A percentile compares a stretch with the other conserved stretches of the same genome.
These are phyloP conservation scores for Spodoptera littoralis DNA, from an alignment of 2,888 invertebrate species.

Conservation along the genomic window DNA sequence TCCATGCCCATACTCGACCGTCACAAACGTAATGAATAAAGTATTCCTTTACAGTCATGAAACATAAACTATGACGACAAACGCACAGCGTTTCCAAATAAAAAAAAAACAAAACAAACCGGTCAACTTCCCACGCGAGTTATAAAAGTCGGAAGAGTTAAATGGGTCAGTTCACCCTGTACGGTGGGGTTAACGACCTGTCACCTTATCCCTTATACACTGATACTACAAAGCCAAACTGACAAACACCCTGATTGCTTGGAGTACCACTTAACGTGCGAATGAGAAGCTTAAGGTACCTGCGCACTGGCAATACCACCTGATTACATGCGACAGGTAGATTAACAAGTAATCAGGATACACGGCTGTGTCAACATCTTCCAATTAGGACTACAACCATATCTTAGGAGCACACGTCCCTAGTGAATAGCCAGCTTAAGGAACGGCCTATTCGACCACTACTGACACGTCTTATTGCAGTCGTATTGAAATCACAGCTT, in stretches of 20 bases:
- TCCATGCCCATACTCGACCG: background rate
- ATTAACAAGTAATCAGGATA: slow-evolving; percentile 43
- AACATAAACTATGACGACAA: slow-evolving; percentile 22
- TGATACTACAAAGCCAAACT: slow-evolving; percentile 37
- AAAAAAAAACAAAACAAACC: slow-evolving; percentile 29
- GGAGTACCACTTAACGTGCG: slow-evolving; percentile 20
- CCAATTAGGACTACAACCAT: slow-evolving; percentile 31
- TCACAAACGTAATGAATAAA: slow-evolving; percentile 10
- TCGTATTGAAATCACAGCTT: slow-evolving; percentile 28
- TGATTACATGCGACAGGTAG: slow-evolving; percentile 34
- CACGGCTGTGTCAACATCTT: slow-evolving; percentile 28
- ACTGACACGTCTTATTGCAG: slow-evolving; percentile 9
- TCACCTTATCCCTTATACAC: slow-evolving; percentile 20
- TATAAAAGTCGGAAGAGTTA: slow-evolving; percentile 42
- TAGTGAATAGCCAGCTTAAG: slow-evolving; percentile 34
- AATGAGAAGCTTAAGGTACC: slow-evolving; percentile 26
- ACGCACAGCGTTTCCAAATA: slow-evolving; percentile 13
- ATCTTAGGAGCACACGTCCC: slow-evolving; percentile 26
- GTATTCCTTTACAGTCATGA: slow-evolving; percentile 16
- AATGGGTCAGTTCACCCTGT: slow-evolving; percentile 42
- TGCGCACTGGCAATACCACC: slow-evolving; percentile 4
- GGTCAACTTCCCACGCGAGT: slow-evolving; percentile 32
- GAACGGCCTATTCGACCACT: slow-evolving; percentile 7
- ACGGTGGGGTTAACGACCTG: slow-evolving; percentile 43
- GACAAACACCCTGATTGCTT: slow-evolving; percentile 39